phyloP scores from a whole-genome alignment of 2,888 invertebrate genomes.

The Plutella xylostella region DNA sequence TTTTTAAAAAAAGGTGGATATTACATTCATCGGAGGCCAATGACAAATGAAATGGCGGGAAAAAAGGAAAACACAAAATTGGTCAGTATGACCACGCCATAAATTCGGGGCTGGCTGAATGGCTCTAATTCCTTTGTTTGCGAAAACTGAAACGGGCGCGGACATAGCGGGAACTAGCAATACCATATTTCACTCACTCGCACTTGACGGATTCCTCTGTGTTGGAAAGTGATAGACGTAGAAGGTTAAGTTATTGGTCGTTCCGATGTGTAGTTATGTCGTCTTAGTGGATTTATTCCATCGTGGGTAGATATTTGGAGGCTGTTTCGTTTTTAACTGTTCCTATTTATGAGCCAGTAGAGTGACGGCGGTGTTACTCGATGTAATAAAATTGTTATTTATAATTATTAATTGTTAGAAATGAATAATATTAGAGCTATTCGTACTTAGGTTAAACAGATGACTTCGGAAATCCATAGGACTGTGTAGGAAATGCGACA shows the following conservation, averaged over 20 bases:
- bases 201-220: slow-evolving; percentile 43
- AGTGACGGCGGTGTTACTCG: too few relatives aligned
- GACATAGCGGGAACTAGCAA: slow-evolving; percentile 36
- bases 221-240: slow-evolving; percentile 53
- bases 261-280: slow-evolving; percentile 11
- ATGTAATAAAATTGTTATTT: too few relatives aligned
- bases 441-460: too few relatives aligned
- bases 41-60: slow-evolving; percentile 4
- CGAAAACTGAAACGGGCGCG: slow-evolving; percentile 51
- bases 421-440: too few relatives aligned
- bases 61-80: slow-evolving; percentile 37
- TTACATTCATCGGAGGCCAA: slow-evolving; percentile 5
- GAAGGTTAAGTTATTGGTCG: slow-evolving; percentile 16
- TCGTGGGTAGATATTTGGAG: slow-evolving; percentile 13
- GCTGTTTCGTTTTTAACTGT: too few relatives aligned
- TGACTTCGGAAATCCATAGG: too few relatives aligned
- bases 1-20: slow-evolving; percentile 34
- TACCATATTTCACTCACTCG: slow-evolving; percentile 54
- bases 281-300: slow-evolving; percentile 20
- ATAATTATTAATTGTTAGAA: too few relatives aligned
- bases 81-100: slow-evolving; percentile 48
- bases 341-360: too few relatives aligned
- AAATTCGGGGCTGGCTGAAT: slow-evolving; percentile 49
- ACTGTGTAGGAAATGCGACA: too few relatives aligned
- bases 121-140: slow-evolving; percentile 64